phyloP scores from a whole-genome alignment of 1,140 invertebrate genomes.

The Adoxophyes honmai region DNA sequence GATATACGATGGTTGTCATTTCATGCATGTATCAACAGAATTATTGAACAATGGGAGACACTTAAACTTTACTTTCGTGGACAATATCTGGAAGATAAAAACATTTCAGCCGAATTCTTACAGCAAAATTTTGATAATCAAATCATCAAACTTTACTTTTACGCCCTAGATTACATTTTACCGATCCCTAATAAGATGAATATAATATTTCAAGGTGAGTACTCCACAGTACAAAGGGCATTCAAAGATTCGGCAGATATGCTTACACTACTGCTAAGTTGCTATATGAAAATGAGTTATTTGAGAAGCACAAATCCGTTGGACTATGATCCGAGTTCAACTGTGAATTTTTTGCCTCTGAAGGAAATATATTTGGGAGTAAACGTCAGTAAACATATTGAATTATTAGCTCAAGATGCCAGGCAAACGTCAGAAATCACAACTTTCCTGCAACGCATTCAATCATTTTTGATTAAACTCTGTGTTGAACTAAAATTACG shows the following conservation, averaged over 20 bases:
- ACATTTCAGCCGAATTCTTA: conserved; percentile 19
- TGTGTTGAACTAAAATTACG: no score
- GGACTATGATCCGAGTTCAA: no score
- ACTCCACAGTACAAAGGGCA: neutral
- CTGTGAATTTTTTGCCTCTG: no score
- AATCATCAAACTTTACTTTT: conserved; percentile 19
- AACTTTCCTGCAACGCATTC: no score
- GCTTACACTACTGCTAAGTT: no score
- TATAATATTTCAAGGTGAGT: neutral
- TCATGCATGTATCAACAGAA: conserved; percentile 17
- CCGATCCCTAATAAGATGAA: neutral
- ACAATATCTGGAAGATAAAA: conserved; percentile 16
- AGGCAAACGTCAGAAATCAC: no score
- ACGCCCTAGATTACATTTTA: neutral
- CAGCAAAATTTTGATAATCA: conserved; percentile 15
- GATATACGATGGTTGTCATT: conserved; percentile 24
- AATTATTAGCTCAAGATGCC: no score
- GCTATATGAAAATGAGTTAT: conserved; percentile 16
- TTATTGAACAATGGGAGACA: conserved; percentile 29
- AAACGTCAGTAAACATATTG: no score
- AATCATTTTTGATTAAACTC: no score
- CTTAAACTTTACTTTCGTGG: conserved; percentile 21
- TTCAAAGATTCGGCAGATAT: neutral
- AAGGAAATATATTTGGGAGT: no score
- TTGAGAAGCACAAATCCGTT: conserved; percentile 3